Evolutionary conservation across 2,888 invertebrate genomes (phyloP).

Genomic region (Oligia strigilis): DNA sequence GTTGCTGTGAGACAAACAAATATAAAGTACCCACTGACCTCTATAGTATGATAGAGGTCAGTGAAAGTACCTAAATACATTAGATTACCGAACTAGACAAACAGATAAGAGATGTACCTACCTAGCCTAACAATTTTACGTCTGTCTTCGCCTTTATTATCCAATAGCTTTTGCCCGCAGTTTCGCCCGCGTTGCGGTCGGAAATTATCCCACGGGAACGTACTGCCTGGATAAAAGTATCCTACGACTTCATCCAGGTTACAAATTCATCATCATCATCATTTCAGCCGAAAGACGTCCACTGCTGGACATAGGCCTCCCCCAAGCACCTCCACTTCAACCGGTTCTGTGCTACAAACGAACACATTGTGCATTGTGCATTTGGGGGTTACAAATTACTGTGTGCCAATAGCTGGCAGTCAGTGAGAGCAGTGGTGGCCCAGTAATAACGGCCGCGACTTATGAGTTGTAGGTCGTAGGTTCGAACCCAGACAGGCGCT

Average conservation of each 20-base stretch:
- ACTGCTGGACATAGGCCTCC: too few relatives aligned
- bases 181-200: not conserved
- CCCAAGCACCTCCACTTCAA: too few relatives aligned
- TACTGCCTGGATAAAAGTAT: not conserved
- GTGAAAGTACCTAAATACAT: not conserved
- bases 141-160: not conserved
- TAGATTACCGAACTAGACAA: constrained; percentile 28
- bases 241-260: not conserved
- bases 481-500: too few relatives aligned
- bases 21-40: not conserved
- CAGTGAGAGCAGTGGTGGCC: too few relatives aligned
- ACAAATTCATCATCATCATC: not conserved
- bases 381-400: not conserved
- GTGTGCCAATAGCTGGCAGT: not conserved
- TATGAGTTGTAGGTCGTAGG: too few relatives aligned
- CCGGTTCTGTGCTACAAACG: too few relatives aligned
- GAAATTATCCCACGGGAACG: not conserved
- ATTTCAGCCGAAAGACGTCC: too few relatives aligned
- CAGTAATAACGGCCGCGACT: too few relatives aligned
- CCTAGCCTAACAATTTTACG: not conserved
- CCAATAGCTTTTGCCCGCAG: not conserved
- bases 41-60: too few relatives aligned
- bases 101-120: not conserved
- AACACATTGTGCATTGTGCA: too few relatives aligned
- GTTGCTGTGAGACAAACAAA: constrained; percentile 13